phyloP scores from a whole-genome alignment of 2,113 vertebrate genomes.

The Promerops cafer region DNA sequence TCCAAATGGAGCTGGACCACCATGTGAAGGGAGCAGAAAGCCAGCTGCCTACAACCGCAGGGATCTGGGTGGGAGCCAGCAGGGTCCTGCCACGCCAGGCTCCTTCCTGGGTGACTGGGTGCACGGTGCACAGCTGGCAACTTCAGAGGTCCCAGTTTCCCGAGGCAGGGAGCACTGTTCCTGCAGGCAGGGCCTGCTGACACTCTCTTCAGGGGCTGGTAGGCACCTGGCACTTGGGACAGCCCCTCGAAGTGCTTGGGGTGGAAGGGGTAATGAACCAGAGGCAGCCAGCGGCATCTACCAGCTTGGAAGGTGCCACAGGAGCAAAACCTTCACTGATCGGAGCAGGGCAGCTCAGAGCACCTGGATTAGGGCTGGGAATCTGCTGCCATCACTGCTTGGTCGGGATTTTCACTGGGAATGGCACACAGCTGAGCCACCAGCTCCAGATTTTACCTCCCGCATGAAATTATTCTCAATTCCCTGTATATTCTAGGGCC shows the following conservation, averaged over 20 bases:
- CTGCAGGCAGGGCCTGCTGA: background rate
- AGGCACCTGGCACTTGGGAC: background rate
- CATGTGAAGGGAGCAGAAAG: background rate
- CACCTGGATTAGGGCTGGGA: background rate
- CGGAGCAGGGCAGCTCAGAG: background rate
- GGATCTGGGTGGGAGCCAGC: background rate
- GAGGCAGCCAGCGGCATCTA: rapidly evolving
- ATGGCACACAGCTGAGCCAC: background rate
- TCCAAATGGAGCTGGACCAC: background rate
- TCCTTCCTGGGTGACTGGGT: background rate
- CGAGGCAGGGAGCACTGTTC: background rate
- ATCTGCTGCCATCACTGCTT: background rate
- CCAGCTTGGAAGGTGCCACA: background rate
- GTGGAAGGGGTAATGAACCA: background rate
- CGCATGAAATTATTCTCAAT: background rate
- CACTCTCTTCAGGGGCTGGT: background rate
- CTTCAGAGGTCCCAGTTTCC: background rate
- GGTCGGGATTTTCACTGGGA: background rate
- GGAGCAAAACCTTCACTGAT: background rate
- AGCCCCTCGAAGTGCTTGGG: background rate
- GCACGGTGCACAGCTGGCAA: rapidly evolving
- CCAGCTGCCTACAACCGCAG: background rate
- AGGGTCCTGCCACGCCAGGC: background rate
- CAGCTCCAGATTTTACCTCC: background rate
- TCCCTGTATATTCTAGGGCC: background rate